Evolutionary conservation across 1,140 invertebrate genomes (phyloP).

Genomic region (Neodiprion fabricii): DNA sequence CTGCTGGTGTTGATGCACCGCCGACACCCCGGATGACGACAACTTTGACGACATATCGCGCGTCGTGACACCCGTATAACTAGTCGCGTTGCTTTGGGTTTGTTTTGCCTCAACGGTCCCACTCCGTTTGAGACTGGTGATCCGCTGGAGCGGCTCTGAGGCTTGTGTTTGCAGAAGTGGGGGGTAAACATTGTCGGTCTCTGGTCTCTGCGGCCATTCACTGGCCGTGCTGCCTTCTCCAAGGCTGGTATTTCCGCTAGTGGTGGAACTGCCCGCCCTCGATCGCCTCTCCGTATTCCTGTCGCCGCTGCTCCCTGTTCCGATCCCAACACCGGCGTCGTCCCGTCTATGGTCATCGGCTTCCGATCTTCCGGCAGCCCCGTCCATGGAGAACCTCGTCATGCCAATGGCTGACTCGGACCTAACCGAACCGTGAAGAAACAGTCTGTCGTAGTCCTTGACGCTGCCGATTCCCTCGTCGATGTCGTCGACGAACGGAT

Average conservation of each 20-base stretch:
- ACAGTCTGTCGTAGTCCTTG: background rate
- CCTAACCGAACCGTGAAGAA: background rate
- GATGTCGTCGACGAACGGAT: background rate
- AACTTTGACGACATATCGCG: slow-evolving; percentile 19
- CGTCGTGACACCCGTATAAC: background rate
- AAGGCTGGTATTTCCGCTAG: slow-evolving; percentile 12
- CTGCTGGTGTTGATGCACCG: slow-evolving; percentile 20
- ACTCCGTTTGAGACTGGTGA: slow-evolving; percentile 5
- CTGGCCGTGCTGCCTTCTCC: slow-evolving; percentile 12
- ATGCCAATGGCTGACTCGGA: slow-evolving; percentile 8
- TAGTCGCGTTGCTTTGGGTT: slow-evolving; percentile 16
- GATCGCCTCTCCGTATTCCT: background rate
- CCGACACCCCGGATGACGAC: slow-evolving; percentile 16
- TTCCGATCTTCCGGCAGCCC: background rate
- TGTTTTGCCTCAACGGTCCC: slow-evolving; percentile 8
- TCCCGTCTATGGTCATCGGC: background rate
- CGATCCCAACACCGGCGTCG: background rate
- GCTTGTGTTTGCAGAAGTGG: background rate
- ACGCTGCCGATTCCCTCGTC: slow-evolving; percentile 5
- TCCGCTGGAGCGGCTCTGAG: background rate
- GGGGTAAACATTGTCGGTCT: slow-evolving; percentile 3
- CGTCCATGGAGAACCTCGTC: slow-evolving; percentile 11
- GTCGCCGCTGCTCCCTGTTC: no score
- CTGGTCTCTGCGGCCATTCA: slow-evolving; percentile 1
- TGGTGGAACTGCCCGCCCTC: slow-evolving; percentile 7